Evolutionary conservation across 2,113 vertebrate species (phyloP).

Genomic region (Neolamprologus caudopunctatus): DNA sequence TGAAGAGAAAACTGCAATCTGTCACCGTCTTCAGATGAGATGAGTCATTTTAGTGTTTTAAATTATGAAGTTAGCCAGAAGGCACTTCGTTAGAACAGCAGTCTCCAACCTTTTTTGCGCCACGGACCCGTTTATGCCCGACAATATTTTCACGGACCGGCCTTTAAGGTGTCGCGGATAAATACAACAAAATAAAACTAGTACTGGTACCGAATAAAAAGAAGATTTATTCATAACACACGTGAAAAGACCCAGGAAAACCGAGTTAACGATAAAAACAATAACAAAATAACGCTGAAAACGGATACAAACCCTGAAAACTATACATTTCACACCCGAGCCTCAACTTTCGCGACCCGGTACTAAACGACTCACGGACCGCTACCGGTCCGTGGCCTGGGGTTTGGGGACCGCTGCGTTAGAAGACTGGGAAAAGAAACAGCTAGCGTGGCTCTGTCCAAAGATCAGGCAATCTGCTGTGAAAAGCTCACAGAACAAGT

Average conservation of each 20-base stretch:
- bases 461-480: neutral
- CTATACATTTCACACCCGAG: accelerated
- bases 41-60: neutral
- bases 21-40: neutral
- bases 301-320: accelerated
- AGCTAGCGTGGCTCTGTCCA: neutral
- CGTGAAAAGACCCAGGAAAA: accelerated
- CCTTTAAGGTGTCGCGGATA: accelerated
- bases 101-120: accelerated
- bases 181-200: neutral
- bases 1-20: neutral
- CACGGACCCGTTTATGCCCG: accelerated
- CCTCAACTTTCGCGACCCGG: accelerated
- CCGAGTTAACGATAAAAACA: accelerated
- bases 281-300: accelerated
- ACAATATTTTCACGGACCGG: neutral
- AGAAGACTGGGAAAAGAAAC: neutral
- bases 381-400: accelerated
- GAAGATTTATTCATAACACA: neutral
- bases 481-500: neutral
- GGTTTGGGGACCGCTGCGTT: accelerated
- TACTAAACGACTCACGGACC: too few relatives aligned
- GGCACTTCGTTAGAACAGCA: accelerated
- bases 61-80: neutral
- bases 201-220: accelerated